Base-by-base conservation (phyloP, 1,140 invertebrate genomes). In the Babylonia areolata region DNA sequence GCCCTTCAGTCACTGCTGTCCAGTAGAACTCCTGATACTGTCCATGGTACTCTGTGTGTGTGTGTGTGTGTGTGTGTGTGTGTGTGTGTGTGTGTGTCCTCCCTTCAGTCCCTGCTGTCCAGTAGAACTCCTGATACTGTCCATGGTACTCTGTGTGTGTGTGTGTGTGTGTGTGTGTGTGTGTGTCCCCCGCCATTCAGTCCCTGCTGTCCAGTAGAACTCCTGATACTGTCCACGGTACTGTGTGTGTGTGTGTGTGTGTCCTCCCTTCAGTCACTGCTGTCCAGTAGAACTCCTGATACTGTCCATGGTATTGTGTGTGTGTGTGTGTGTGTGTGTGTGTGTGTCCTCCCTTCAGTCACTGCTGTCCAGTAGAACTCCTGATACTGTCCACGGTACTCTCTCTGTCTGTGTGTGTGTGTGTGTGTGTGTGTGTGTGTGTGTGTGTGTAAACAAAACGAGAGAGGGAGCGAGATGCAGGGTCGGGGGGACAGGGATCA, bases 11-110 rank as follows among this genome's bases (percentile, higher is more conserved):
- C 98, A 95, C 87, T 98, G 95, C 96, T 99, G 90, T 98, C 97
- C 90, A 98, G 98, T 95, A 98, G 98, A 94, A 98, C 98, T 90
- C 98, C 98, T 95, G 97, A 97, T 31, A 98, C 99, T 96, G 98
- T 97, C 54, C 69, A 82, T 12, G 54, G 64, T 71, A 71, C 40
- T 20, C 0, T 77, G 31, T 69, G 1, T 69, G 31, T 69, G 1
- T 69, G 64, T 69, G 1, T n/a, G 64, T 73, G 46, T 51, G 46
- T 51, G 46, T 51, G 46, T 35, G 33, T 73, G 31, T 33, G 71
- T 73, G 31, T 73, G 71, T 73, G 31, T 73, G 71, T 42, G 75
- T 42, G 17, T 77, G 37, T 77, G 15, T 77, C 11, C 40, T n/a
- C n/a, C n/a, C n/a, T n/a, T n/a, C n/a, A n/a, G n/a, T n/a, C n/a